Evolutionary conservation across 2,797 vertebrate species (phyloP), one percentile per base, ranked within the genome.

Genomic region (Acrossocheilus wenchowensis): DNA sequence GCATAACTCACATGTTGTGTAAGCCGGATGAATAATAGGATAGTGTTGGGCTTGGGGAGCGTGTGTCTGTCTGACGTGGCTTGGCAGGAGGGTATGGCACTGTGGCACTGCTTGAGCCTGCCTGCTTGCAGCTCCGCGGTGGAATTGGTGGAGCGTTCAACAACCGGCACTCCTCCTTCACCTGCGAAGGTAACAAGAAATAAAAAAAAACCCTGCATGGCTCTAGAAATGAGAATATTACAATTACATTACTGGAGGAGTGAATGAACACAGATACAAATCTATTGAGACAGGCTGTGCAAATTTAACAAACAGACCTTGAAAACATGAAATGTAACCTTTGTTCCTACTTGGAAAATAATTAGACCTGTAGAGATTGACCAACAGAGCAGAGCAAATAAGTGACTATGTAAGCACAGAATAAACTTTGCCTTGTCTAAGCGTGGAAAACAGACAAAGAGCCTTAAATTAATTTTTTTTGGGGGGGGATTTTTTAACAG

Each of bases 11-110:
- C 98, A 99, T 97, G 95, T 93, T 98, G 92, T 99, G 98, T 82
- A 99, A 96, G 87, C 98, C 98, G 43, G 98, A 99, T 6, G 98
- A 99, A 88, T 99, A 99, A 91, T 99, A 99, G 81, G 98, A 99
- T 78, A 99, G 95, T 9, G 98, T 99, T 43, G 98, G 98, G 94
- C 98, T 99, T 43, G 98, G 98, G 90, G 97, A 98, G 23, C 97
- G 97, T 0, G 97, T 96, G 89, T 98, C 98, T 68, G 96, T 97
- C 52, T 97, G 97, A 6, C 94, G 93, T 23, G 94, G 92, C 89
- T 96, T 96, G 90, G 78, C 93, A 0, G 93, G 92, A 62, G 96
- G 95, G 87, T 94, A 94, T 87, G 96, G 95, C 91, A 97, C 93
- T 86, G 97, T 97, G 8, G 96, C 95, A 66, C 94, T 96, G 91